A percentile compares a stretch with the other conserved stretches of the same genome.
Conservation (phyloP, 2,888 invertebrate species). For the Pachycephus smyrnensis region DNA sequence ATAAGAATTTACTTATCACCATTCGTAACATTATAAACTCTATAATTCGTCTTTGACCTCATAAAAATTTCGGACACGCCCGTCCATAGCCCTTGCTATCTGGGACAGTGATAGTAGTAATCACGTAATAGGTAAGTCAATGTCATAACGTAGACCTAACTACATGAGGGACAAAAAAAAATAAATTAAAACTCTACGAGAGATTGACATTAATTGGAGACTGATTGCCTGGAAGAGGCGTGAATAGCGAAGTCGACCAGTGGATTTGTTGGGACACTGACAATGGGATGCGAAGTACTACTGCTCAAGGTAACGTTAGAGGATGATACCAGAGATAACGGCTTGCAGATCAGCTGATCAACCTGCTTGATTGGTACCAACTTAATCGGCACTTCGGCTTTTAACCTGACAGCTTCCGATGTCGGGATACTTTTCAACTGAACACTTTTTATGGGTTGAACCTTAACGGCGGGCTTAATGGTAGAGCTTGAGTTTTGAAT, state of each 20-base stretch:
- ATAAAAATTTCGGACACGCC: conserved; percentile 44
- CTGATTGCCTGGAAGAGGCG: conserved; percentile 58
- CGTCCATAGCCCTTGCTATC: conserved; percentile 54
- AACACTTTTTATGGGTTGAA: conserved; percentile 47
- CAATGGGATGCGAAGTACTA: conserved; percentile 47
- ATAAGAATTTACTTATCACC: conserved; percentile 34
- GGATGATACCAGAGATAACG: conserved; percentile 49
- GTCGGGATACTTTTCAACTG: conserved; percentile 48
- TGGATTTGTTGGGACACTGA: conserved; percentile 50
- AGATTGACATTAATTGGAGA: conserved; percentile 60
- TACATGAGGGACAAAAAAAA: conserved; percentile 38
- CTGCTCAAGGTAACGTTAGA: conserved; percentile 47
- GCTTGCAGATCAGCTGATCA: conserved; percentile 57
- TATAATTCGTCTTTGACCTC: conserved; percentile 38
- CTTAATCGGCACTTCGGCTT: conserved; percentile 49
- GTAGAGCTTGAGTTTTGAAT: conserved; percentile 32
- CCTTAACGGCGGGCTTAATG: conserved; percentile 37
- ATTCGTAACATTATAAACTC: conserved; percentile 50
- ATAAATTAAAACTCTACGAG: conserved; percentile 61
- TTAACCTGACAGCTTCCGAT: conserved; percentile 56
- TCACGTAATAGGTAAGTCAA: conserved; percentile 16
- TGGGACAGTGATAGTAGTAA: conserved; percentile 33
- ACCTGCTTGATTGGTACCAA: conserved; percentile 51
- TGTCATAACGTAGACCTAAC: conserved; percentile 19
- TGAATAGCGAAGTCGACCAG: conserved; percentile 62